Base-by-base conservation (phyloP, 2,113 vertebrate species). In the Tragelaphus strepsiceros region DNA sequence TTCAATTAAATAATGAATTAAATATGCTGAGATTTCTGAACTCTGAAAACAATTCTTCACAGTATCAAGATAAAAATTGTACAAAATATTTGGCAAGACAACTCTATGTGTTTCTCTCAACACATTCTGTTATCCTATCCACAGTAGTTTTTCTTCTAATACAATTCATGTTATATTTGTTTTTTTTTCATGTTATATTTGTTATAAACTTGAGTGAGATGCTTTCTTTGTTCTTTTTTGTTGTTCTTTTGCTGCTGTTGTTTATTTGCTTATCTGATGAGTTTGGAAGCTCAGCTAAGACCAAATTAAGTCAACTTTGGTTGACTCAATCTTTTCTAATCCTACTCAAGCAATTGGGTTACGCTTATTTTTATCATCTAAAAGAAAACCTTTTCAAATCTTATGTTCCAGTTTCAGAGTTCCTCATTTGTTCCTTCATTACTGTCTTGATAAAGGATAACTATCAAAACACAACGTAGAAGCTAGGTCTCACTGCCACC, bases 341-440 rank as follows among this genome's bases (percentile, higher is more conserved):
- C 49, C 51, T 80, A 86, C 22, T 84, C 11, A 62, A 77, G 92
- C 77, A 94, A 94, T 9, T 64, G n/a, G n/a, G 16, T 17, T 86
- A 46, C 6, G 14, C 21, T 93, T 67, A 56, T 15, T 49, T 85
- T 54, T 91, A 39, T 71, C 54, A 96, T 7, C 86, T 96, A 83
- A 80, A 95, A 71, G 46, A 6, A 46, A 71, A 97, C 28, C n/a
- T 67, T 93, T 82, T 61, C 58, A 97, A 89, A 97, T 78, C 49
- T 54, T 67, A 86, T 21, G 35, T 39, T 95, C 10, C 35, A 61
- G 53, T 96, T 97, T 88, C 49, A 91, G 87, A 93, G 39, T 84
- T 86, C 16, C 56, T 96, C 39, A 92, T 80, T 90, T 88, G 67
- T 78, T 53, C 81, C 54, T 94, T 93, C 43, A 84, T 26, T 91